Evolutionary conservation across 2,113 vertebrate species (phyloP).

Genomic region (Prolemur simus): DNA sequence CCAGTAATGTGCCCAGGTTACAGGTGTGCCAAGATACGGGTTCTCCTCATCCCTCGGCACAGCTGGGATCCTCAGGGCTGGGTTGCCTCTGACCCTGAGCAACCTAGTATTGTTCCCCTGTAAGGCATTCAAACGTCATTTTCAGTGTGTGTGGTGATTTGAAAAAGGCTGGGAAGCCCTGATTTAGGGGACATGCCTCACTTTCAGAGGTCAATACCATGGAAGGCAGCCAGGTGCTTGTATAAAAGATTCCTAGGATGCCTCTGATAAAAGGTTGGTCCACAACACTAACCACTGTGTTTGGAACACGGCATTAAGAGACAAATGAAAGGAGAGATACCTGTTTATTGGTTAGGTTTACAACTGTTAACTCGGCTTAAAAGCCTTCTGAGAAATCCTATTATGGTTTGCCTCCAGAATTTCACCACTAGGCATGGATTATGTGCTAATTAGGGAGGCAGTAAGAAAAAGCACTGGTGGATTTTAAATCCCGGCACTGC

Average conservation of each 20-base stretch:
- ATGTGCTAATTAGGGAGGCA: conserved; percentile 7
- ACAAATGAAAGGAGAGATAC: not conserved
- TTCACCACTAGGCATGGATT: not conserved
- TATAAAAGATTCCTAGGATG: not conserved
- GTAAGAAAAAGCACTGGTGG: not conserved
- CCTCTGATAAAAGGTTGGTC: not conserved
- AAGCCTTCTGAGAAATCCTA: conserved; percentile 33
- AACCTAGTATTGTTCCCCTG: not conserved
- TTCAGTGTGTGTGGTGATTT: conserved; percentile 3
- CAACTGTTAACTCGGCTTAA: conserved; percentile 23
- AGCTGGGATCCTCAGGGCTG: not conserved
- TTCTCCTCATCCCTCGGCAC: not conserved
- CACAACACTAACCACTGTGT: not conserved
- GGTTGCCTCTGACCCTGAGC: not conserved
- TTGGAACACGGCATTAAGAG: not conserved
- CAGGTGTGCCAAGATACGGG: not conserved
- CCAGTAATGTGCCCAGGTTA: not conserved
- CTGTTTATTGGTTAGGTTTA: not conserved
- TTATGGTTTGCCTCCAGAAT: not conserved
- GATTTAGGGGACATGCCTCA: not conserved
- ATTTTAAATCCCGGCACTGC: conserved; percentile 16
- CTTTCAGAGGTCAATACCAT: not conserved
- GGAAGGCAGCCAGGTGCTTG: not conserved
- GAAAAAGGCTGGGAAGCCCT: conserved; percentile 1
- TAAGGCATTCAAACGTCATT: not conserved